Base-by-base conservation (phyloP, 2,888 invertebrate species). In the Diarsia brunnea region DNA sequence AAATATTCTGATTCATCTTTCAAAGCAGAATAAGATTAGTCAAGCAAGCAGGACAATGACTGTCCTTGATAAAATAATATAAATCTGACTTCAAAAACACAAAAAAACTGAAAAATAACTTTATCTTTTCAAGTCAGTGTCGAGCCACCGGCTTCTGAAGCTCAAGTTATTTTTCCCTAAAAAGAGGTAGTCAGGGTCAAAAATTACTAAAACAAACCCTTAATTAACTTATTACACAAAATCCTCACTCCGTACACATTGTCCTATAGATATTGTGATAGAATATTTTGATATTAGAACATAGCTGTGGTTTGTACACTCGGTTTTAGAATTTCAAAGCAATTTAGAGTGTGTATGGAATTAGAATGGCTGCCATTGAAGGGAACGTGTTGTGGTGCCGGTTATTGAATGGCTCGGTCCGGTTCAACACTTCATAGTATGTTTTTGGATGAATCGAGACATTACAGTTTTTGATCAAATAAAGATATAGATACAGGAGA, bases 111-210 rank as follows among this genome's bases (percentile, higher is more conserved):
- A 38, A 38, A 38, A 38, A 38, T 38, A 38, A 4, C 31, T 31
- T 31, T 31, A 31, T 2, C 4, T 31, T 31, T 31, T 31, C 2
- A 31, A 31, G 4, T 31, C 31, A 31, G 4, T 38, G 5, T 38
- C 38, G 38, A 38, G 38, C 38, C 38, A 38, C 38, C 38, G 38
- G 38, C 4, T 38, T 38, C 38, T 38, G 4, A 38, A 4, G 4
- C 4, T 38, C 38, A 4, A 4, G 38, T 38, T 38, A 3, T 38
- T 5, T 3, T 38, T 38, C 38, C 4, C 38, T 38, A 27, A 24
- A 19, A 27, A 21, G 12, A 67, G n/a, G 31, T 10, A 51, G 5
- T 2, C 8, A 31, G 84, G 90, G 90, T 90, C 89, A 89, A 89
- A 89, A 3, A n/a, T 16, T 8, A 14, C 47, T 38, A 2, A 43